Conservation (phyloP, 1,140 invertebrate species). For the Stegodyphus mimosarum region DNA sequence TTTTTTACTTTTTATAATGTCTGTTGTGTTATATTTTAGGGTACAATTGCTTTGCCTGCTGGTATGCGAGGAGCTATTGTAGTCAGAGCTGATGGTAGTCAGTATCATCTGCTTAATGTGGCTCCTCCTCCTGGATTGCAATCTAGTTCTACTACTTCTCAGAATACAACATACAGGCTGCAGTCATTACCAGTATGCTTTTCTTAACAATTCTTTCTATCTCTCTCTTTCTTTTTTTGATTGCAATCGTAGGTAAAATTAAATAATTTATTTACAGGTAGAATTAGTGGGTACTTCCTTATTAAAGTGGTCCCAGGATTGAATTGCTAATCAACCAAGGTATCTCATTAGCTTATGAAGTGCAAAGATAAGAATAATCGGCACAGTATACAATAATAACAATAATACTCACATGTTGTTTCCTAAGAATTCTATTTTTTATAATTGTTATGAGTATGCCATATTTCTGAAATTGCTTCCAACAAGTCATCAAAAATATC, state of each 20-base stretch:
- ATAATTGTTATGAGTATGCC: no score
- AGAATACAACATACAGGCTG: conserved; percentile 64
- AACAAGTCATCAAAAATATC: no score
- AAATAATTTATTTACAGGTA: not conserved
- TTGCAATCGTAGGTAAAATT: not conserved
- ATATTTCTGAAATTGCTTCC: no score
- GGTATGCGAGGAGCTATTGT: conserved; percentile 84
- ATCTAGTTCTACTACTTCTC: conserved; percentile 31
- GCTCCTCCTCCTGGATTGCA: conserved; percentile 72
- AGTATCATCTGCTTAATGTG: conserved; percentile 89
- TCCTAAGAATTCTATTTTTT: no score
- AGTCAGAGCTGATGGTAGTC: conserved; percentile 94
- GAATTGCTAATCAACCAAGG: no score
- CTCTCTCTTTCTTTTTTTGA: not conserved
- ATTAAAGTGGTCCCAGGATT: no score
- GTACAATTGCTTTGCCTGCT: conserved; percentile 44
- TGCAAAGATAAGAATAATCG: no score
- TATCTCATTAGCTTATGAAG: no score
- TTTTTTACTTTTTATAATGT: not conserved
- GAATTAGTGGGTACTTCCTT: no score
- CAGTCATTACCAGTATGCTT: conserved; percentile 29
- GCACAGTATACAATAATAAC: no score
- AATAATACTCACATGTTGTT: no score
- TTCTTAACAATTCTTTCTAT: not conserved
- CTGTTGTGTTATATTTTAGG: conserved; percentile 1